Percentiles rank a stretch among this genome's conserved stretches.
phyloP scores from a whole-genome alignment of 2,888 invertebrate genomes.

The Brachyptera risi region DNA sequence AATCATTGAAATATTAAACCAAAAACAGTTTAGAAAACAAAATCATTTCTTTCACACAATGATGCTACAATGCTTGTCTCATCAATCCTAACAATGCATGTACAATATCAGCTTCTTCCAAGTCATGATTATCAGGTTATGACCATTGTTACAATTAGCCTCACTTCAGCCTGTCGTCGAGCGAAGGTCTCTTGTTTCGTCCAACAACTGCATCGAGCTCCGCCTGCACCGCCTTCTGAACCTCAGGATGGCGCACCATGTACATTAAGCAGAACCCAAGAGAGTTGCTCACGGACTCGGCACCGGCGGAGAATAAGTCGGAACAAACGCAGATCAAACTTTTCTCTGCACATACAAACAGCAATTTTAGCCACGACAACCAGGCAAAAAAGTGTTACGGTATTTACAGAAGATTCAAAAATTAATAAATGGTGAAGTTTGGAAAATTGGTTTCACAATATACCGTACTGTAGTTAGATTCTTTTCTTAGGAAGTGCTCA shows the following conservation, averaged over 20 bases:
- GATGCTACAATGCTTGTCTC: no score
- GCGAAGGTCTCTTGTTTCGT: conserved; percentile 16
- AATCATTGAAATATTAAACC: no score
- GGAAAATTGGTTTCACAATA: no score
- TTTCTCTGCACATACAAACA: conserved; percentile 28
- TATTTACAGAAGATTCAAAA: neutral
- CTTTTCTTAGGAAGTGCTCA: no score
- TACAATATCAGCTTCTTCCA: no score
- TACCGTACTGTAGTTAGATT: no score
- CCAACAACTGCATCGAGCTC: conserved; percentile 34
- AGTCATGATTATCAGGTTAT: no score
- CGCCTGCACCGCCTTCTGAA: conserved; percentile 33
- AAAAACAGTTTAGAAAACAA: no score
- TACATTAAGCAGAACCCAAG: conserved; percentile 34
- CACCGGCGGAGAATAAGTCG: conserved; percentile 36
- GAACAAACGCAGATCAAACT: conserved; percentile 31
- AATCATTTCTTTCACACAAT: no score
- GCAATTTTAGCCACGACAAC: neutral
- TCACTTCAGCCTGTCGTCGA: conserved; percentile 30
- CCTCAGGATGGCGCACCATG: conserved; percentile 34
- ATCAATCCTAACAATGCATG: no score
- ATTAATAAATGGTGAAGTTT: neutral
- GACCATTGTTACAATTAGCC: no score
- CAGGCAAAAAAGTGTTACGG: neutral
- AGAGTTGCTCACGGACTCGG: conserved; percentile 34